A percentile compares a stretch with the other conserved stretches of the same genome.
Conservation (phyloP, 2,113 vertebrate genomes). For the Trogon surrucura region DNA sequence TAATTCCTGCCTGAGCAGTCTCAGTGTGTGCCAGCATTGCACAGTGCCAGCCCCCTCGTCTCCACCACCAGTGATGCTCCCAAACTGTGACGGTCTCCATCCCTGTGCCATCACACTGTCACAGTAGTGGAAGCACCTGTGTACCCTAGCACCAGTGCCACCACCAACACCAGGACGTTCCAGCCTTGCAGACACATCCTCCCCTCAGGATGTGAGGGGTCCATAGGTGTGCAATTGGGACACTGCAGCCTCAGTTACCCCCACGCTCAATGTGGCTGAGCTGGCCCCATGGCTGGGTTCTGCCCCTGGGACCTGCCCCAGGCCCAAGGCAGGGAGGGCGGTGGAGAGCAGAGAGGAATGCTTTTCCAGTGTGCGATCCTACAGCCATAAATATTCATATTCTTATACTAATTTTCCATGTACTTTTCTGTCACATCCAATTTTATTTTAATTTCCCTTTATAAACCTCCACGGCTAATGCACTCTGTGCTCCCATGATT, state of each 20-base stretch:
- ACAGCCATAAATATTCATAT: constrained; percentile 73
- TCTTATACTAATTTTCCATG: constrained; percentile 68
- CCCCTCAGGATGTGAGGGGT: fast-evolving
- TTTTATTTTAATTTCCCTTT: constrained; percentile 76
- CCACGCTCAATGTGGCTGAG: fast-evolving
- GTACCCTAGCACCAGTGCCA: fast-evolving
- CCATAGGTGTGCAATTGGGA: fast-evolving
- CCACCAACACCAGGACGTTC: fast-evolving
- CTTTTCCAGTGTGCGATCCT: not conserved
- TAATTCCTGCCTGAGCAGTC: not conserved
- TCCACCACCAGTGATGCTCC: not conserved
- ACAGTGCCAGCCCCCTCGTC: fast-evolving
- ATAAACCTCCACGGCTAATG: constrained; percentile 71
- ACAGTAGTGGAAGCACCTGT: fast-evolving
- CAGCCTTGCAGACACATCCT: not conserved
- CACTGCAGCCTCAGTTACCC: fast-evolving
- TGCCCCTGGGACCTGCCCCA: not conserved
- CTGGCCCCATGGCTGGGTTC: not conserved
- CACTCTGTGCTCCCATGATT: constrained; percentile 69
- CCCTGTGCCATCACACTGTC: fast-evolving
- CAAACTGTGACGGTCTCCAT: fast-evolving
- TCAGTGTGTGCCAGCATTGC: fast-evolving
- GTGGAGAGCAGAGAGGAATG: not conserved
- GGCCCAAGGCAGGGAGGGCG: not conserved
- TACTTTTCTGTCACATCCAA: constrained; percentile 76